Percentiles rank a stretch among this genome's conserved stretches.
Evolutionary conservation across 2,113 vertebrate species (phyloP).

Genomic region (Xyliphius kryptos): DNA sequence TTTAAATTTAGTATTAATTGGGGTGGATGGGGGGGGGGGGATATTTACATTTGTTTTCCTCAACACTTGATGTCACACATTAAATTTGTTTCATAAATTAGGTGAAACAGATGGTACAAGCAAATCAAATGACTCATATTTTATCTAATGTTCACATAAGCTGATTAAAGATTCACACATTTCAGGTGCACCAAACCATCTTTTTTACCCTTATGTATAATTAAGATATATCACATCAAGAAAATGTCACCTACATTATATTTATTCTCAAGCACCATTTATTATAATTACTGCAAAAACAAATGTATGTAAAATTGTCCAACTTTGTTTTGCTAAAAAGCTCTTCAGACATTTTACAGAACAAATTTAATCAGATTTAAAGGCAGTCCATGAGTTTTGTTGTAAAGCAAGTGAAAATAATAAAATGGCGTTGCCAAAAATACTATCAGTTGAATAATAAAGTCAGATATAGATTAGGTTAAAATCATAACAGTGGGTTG

Average conservation of each 20-base stretch:
- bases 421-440: slow-evolving; percentile 2
- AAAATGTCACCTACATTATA: no score
- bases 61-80: no score
- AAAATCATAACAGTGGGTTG: no score
- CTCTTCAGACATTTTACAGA: slow-evolving; percentile 1
- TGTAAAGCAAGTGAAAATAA: slow-evolving; percentile 22
- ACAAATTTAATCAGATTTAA: slow-evolving; percentile 10
- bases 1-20: no score
- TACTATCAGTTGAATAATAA: no score
- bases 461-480: no score
- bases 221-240: slow-evolving; percentile 3
- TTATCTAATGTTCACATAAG: not conserved
- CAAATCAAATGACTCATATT: slow-evolving; percentile 14
- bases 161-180: slow-evolving; percentile 1
- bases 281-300: slow-evolving; percentile 23
- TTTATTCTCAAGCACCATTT: not conserved
- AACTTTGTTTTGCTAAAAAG: slow-evolving; percentile 1
- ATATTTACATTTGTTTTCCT: no score
- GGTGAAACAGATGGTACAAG: slow-evolving; percentile 6
- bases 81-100: no score
- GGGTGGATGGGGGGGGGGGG: no score
- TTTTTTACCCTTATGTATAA: not conserved
- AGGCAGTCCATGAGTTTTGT: slow-evolving; percentile 17
- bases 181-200: not conserved
- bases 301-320: no score